phyloP scores from a whole-genome alignment of 1,140 invertebrate genomes.

The Eumaeus atala region DNA sequence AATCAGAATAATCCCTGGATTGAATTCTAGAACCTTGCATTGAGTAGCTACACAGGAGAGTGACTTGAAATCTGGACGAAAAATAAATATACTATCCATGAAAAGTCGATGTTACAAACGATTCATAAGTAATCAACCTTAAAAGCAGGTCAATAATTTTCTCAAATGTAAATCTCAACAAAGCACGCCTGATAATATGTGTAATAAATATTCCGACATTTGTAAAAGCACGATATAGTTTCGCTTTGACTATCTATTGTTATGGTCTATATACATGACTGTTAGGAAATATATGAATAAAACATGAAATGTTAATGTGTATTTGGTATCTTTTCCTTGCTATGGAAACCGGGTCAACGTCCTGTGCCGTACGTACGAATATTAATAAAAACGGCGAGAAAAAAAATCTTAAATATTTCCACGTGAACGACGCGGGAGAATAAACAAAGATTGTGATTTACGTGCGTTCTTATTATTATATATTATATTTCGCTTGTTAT shows the following conservation, averaged over 20 bases:
- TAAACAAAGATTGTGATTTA: constrained; percentile 12
- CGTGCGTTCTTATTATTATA: too few species aligned
- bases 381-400: constrained; percentile 31
- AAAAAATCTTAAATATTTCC: constrained; percentile 19
- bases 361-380: constrained; percentile 30
- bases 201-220: constrained; percentile 10
- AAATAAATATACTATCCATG: too few species aligned
- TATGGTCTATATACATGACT: constrained; percentile 32
- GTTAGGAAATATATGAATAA: constrained; percentile 50
- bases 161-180: constrained; percentile 1
- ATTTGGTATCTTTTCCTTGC: constrained; percentile 48
- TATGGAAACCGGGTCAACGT: constrained; percentile 33
- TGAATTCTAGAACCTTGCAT: too few species aligned
- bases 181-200: not conserved
- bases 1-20: too few species aligned
- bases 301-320: constrained; percentile 51
- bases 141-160: constrained; percentile 11
- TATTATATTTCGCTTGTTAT: constrained; percentile 1
- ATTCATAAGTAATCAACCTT: constrained; percentile 1
- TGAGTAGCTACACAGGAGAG: too few species aligned
- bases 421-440: not conserved
- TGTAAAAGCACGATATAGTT: constrained; percentile 18
- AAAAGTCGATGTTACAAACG: not conserved
- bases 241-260: constrained; percentile 30
- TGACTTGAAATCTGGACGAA: too few species aligned